These are phyloP conservation scores for Poeciliopsis gracilis DNA, from an alignment of 2,797 vertebrate genomes.

Conservation along the genomic window DNA sequence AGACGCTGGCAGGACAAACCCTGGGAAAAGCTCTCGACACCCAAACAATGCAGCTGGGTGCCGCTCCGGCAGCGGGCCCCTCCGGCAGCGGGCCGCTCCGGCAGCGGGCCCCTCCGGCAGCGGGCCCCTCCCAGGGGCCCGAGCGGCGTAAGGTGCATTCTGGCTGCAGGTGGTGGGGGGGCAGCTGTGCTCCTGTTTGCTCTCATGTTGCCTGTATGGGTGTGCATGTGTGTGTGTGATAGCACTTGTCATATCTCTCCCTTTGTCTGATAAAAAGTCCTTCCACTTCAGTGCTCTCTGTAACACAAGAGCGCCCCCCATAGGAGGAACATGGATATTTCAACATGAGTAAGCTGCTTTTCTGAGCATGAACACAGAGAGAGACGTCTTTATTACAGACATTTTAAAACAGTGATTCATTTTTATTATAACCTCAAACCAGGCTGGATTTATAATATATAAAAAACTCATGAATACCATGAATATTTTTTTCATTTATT, in stretches of 20 bases:
- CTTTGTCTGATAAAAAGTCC: conserved; percentile 28
- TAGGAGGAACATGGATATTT: conserved; percentile 49
- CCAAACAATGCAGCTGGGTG: conserved; percentile 67
- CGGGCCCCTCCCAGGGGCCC: conserved; percentile 46
- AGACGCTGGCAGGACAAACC: conserved; percentile 55
- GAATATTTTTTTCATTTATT: neutral
- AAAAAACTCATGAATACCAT: neutral
- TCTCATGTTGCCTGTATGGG: conserved; percentile 12
- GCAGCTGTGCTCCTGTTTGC: conserved; percentile 4
- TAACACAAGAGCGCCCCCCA: conserved; percentile 75
- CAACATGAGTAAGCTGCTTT: conserved; percentile 16
- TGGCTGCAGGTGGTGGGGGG: conserved; percentile 18
- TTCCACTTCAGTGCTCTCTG: conserved; percentile 35
- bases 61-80: conserved; percentile 55
- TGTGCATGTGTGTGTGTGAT: conserved; percentile 34
- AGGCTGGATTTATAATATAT: neutral
- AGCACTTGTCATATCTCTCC: conserved; percentile 38
- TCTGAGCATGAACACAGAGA: conserved; percentile 1
- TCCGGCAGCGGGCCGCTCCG: no score
- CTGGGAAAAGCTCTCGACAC: conserved; percentile 64
- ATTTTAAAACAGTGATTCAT: neutral
- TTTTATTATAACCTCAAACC: neutral
- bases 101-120: conserved; percentile 58
- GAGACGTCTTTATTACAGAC: conserved; percentile 12
- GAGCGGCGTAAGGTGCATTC: conserved; percentile 14